A percentile compares a stretch with the other conserved stretches of the same genome.
Conservation (phyloP, 2,888 invertebrate genomes). For the Tachystola acroxantha region DNA sequence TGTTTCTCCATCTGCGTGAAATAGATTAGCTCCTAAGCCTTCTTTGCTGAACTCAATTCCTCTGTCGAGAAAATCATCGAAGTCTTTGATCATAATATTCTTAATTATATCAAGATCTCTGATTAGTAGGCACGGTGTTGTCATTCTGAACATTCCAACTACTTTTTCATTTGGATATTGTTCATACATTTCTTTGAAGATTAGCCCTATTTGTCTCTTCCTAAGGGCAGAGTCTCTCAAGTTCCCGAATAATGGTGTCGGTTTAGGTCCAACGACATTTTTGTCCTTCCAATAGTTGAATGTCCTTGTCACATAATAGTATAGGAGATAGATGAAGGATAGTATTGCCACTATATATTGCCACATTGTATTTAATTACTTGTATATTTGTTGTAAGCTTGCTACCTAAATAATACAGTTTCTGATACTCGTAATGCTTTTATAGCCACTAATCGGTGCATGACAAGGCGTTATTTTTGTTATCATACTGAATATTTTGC, state of each 20-base stretch:
- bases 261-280: slow-evolving; percentile 34
- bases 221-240: slow-evolving; percentile 26
- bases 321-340: background rate
- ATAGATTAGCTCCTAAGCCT: too few relatives aligned
- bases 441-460: too few relatives aligned
- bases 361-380: too few relatives aligned
- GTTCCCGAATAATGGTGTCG: slow-evolving; percentile 38
- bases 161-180: slow-evolving; percentile 44
- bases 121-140: slow-evolving; percentile 35
- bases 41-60: slow-evolving; percentile 38
- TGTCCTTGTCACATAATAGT: slow-evolving; percentile 32
- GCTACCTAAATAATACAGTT: too few relatives aligned
- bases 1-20: slow-evolving; percentile 38
- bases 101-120: slow-evolving; percentile 46
- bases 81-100: slow-evolving; percentile 46
- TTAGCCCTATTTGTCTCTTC: slow-evolving; percentile 19
- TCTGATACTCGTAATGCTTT: too few relatives aligned
- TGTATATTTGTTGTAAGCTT: too few relatives aligned
- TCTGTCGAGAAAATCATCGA: slow-evolving; percentile 39
- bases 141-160: slow-evolving; percentile 44
- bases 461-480: too few relatives aligned
- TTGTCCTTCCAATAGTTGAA: slow-evolving; percentile 42
- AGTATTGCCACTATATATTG: too few relatives aligned
- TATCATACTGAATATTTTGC: too few relatives aligned
- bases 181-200: slow-evolving; percentile 32